Conservation (phyloP, 2,113 vertebrate genomes). For the Pardalotus punctatus region DNA sequence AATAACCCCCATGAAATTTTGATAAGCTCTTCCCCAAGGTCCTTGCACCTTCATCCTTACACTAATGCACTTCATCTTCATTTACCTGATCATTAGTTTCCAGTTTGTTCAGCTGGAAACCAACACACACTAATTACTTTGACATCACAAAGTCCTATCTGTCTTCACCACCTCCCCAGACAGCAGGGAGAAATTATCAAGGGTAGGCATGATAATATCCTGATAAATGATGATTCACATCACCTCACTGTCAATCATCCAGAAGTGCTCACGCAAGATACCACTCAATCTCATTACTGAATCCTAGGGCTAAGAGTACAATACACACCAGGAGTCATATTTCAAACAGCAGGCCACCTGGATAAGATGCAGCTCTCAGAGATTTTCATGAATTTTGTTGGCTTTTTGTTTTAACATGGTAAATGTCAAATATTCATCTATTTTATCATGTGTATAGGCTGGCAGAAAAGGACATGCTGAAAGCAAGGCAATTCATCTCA, state of each 20-base stretch:
- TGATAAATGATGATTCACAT: constrained; percentile 77
- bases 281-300: constrained; percentile 73
- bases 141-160: constrained; percentile 78
- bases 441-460: constrained; percentile 5
- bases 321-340: constrained; percentile 68
- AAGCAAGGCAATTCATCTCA: neutral
- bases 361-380: constrained; percentile 25
- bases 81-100: constrained; percentile 82
- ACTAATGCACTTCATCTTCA: constrained; percentile 77
- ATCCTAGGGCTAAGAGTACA: constrained; percentile 63
- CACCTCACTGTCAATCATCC: constrained; percentile 75
- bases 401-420: constrained; percentile 44
- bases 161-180: constrained; percentile 74
- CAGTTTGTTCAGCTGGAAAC: constrained; percentile 82
- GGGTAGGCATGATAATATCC: constrained; percentile 75
- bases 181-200: constrained; percentile 78
- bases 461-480: constrained; percentile 39
- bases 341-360: constrained; percentile 71
- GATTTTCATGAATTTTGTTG: constrained; percentile 51
- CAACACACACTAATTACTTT: constrained; percentile 81
- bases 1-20: constrained; percentile 63
- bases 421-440: constrained; percentile 53
- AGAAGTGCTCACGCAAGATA: constrained; percentile 69
- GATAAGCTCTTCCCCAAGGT: constrained; percentile 70
- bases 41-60: constrained; percentile 62